phyloP scores from a whole-genome alignment of 2,888 invertebrate species.

The Tetragonula carbonaria region DNA sequence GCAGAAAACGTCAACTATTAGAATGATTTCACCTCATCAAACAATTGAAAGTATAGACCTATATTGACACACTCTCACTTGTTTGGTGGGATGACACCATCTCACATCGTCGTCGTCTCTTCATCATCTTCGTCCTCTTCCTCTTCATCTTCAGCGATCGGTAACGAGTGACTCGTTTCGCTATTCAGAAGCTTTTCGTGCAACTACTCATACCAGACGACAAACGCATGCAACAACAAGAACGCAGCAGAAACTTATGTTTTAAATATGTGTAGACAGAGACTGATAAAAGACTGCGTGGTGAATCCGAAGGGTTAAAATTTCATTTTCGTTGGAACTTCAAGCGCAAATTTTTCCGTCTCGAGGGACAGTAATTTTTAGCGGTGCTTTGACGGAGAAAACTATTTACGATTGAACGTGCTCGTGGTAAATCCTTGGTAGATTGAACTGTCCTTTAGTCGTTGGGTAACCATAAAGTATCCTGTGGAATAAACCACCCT shows the following conservation, averaged over 20 bases:
- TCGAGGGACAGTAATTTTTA: slow-evolving; percentile 3
- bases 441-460: slow-evolving; percentile 78
- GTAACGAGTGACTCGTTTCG: slow-evolving; percentile 3
- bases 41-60: slow-evolving; percentile 84
- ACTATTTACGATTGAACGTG: slow-evolving; percentile 52
- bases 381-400: slow-evolving; percentile 26
- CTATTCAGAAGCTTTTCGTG: slow-evolving; percentile 6
- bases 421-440: slow-evolving; percentile 73
- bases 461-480: slow-evolving; percentile 77
- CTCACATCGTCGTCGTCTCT: slow-evolving; percentile 65
- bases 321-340: not conserved
- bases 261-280: not conserved
- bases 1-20: slow-evolving; percentile 58
- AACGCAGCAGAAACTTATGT: not conserved
- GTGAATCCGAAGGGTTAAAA: not conserved
- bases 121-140: slow-evolving; percentile 6
- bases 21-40: slow-evolving; percentile 84
- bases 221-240: not conserved
- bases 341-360: not conserved
- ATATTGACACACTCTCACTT: slow-evolving; percentile 84
- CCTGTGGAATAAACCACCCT: slow-evolving; percentile 71
- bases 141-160: not conserved
- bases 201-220: not conserved
- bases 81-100: slow-evolving; percentile 84
- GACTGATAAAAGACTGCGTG: no score